A percentile compares a stretch with the other conserved stretches of the same genome.
phyloP scores from a whole-genome alignment of 2,888 invertebrate species.

The Lumbricus terrestris region DNA sequence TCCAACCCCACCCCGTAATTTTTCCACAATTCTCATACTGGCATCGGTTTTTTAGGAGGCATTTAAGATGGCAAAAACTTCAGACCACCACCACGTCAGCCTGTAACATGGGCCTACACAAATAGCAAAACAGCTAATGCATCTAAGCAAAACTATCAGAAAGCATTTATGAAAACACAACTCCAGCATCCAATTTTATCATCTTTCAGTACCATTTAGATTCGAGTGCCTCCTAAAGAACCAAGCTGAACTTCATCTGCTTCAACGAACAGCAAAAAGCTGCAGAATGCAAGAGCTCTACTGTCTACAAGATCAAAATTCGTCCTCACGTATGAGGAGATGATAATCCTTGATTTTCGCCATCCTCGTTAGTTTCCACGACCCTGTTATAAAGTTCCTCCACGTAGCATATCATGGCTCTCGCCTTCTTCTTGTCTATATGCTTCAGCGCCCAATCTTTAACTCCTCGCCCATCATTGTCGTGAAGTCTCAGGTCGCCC shows the following conservation, averaged over 20 bases:
- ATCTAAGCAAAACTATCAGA: not conserved
- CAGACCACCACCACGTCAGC: not conserved
- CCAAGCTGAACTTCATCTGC: not conserved
- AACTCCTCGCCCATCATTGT: constrained; percentile 52
- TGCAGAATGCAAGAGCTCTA: not conserved
- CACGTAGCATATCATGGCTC: not conserved
- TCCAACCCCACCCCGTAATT: no score
- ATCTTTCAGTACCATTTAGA: not conserved
- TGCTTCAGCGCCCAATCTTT: constrained; percentile 48
- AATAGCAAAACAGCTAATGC: not conserved
- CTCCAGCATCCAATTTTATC: not conserved
- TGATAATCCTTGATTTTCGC: not conserved
- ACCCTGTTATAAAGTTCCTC: constrained; percentile 3
- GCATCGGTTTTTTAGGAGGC: no score
- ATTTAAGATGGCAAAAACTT: not conserved
- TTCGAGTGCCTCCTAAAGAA: not conserved
- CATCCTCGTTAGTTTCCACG: not conserved
- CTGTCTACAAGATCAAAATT: not conserved
- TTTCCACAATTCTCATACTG: no score
- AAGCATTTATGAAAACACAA: not conserved
- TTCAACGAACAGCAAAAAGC: not conserved
- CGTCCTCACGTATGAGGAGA: not conserved
- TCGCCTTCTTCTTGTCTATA: not conserved
- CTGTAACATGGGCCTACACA: not conserved
- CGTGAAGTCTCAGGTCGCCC: constrained; percentile 60